Conservation (phyloP, 2,113 vertebrate genomes). For the Etheostoma spectabile region DNA sequence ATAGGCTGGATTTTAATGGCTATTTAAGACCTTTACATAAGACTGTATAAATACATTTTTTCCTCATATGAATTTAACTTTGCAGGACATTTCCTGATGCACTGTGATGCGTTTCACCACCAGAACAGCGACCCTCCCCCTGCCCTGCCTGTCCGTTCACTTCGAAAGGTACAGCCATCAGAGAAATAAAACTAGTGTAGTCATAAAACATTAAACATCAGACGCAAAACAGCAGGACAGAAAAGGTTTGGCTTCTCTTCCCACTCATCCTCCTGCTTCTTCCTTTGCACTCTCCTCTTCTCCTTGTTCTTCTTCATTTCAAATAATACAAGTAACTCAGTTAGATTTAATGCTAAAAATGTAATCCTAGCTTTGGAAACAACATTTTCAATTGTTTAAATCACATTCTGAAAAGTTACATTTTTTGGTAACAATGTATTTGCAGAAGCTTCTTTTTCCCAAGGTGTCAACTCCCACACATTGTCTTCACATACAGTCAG, state of each 20-base stretch:
- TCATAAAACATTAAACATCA: neutral
- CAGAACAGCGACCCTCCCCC: constrained; percentile 92
- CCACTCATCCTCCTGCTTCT: neutral
- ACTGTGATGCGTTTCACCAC: constrained; percentile 96
- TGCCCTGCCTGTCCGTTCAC: constrained; percentile 90
- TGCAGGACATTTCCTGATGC: constrained; percentile 94
- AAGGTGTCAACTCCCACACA: constrained; percentile 8
- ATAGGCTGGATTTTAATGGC: neutral
- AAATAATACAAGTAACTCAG: neutral
- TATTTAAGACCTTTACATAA: neutral
- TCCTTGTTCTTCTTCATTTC: neutral
- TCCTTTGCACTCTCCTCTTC: neutral
- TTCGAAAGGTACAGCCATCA: constrained; percentile 87
- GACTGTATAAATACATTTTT: neutral
- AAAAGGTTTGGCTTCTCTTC: neutral
- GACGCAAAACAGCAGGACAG: neutral
- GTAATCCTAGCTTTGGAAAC: neutral
- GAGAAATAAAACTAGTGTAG: neutral
- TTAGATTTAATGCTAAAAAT: neutral
- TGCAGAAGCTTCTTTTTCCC: constrained; percentile 4
- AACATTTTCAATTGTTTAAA: neutral
- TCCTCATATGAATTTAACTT: neutral
- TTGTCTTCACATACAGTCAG: neutral
- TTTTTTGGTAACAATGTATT: neutral
- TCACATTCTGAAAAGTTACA: neutral